Evolutionary conservation across 2,888 invertebrate species (phyloP).

Genomic region (Idaea biselata): DNA sequence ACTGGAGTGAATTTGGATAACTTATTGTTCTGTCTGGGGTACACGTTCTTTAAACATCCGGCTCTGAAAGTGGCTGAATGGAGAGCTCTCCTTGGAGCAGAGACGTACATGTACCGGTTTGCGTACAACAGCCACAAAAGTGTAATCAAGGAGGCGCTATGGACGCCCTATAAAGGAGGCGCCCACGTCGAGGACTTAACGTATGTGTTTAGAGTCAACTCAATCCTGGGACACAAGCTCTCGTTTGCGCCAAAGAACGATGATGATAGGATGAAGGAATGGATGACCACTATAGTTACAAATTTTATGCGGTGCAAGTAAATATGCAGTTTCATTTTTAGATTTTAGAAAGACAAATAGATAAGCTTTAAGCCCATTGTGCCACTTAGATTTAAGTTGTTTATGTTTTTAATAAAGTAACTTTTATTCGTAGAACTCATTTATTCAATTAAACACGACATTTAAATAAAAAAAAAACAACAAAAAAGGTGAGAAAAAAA

Average conservation of each 20-base stretch:
- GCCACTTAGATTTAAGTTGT: no score
- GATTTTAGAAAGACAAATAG: no score
- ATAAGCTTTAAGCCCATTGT: no score
- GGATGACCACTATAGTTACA: constrained; percentile 27
- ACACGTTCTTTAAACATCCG: constrained; percentile 29
- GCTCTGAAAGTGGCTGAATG: constrained; percentile 21
- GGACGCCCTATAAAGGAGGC: constrained; percentile 44
- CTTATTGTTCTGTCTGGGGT: constrained; percentile 18
- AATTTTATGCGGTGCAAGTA: constrained; percentile 35
- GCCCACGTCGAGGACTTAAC: constrained; percentile 69
- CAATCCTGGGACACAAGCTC: constrained; percentile 17
- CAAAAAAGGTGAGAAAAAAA: no score
- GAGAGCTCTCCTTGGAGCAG: constrained; percentile 32
- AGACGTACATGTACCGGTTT: constrained; percentile 67
- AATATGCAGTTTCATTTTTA: background rate
- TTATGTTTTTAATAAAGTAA: no score
- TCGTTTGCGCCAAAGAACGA: constrained; percentile 20
- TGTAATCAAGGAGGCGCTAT: constrained; percentile 45
- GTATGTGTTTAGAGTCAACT: constrained; percentile 48
- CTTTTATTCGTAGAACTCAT: no score
- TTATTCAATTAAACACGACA: background rate
- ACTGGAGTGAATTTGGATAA: constrained; percentile 22
- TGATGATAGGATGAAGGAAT: constrained; percentile 31
- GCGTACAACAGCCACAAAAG: constrained; percentile 61
- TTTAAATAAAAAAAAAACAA: background rate